Evolutionary conservation across 2,797 vertebrate species (phyloP), one percentile per base, ranked within the genome.

Genomic region (Tragopan temminckii): DNA sequence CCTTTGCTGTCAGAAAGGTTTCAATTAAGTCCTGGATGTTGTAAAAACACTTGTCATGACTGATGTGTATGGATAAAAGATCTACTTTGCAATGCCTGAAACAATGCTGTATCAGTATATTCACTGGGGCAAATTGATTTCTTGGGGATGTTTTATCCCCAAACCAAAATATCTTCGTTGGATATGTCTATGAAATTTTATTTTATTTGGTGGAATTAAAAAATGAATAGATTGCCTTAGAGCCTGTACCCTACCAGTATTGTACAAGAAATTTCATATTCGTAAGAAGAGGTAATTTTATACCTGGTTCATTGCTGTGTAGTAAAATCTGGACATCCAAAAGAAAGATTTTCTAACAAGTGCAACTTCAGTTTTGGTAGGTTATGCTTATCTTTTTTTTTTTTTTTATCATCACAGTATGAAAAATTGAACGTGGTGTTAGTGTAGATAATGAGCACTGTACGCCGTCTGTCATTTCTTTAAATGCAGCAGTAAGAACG

Each of bases 1-100:
- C 2, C 71, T 87, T 64, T 63, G 48, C 35, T 89, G 33, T 76
- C 2, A 7, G 43, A 83, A 53, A 61, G 40, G 43, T 88, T 84
- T 38, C 84, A 36, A 31, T 81, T 67, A 74, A 90, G 27, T 85
- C 62, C 29, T 23, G 52, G n/a, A 20, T 90, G 43, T 93, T 94
- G 23, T 48, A 48, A 48, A 48, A 48, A 25, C 23, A 83, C 2
- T 29, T 0, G 8, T 64, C 23, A 7, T 83, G 38, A 77, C 40
- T 91, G 45, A 42, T 77, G 69, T 33, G 4, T 78, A 10, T 46
- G 46, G 20, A 13, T 19, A 55, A 64, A 52, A 18, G 8, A 23
- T 20, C 13, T 64, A 27, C 85, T 91, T 82, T 92, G 13, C 75
- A 45, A 62, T 81, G n/a, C 46, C 86, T 86, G 80, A 88, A 90